Evolutionary conservation across 2,113 vertebrate species (phyloP).

Genomic region (Gadus chalcogrammus): DNA sequence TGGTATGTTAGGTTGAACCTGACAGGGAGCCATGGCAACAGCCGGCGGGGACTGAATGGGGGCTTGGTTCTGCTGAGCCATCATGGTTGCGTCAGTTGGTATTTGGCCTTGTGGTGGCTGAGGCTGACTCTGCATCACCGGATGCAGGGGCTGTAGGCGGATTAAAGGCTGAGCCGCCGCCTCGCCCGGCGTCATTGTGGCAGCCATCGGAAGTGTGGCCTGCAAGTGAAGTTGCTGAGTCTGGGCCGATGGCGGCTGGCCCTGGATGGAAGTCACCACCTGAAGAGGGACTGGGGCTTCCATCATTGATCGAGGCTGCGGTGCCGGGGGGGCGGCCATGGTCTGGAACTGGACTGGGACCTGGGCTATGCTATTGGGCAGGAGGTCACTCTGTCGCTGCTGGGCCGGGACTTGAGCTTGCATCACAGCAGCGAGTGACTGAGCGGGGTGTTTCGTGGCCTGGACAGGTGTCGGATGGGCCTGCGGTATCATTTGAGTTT

Average conservation of each 20-base stretch:
- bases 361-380: constrained; percentile 44
- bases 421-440: constrained; percentile 20
- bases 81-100: constrained; percentile 37
- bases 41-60: constrained; percentile 39
- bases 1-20: constrained; percentile 46
- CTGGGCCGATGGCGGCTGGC: constrained; percentile 46
- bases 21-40: constrained; percentile 30
- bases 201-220: constrained; percentile 43
- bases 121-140: constrained; percentile 37
- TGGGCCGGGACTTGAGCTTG: constrained; percentile 50
- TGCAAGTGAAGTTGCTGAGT: constrained; percentile 54
- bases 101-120: constrained; percentile 38
- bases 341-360: constrained; percentile 44
- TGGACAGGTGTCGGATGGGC: constrained; percentile 40
- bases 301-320: constrained; percentile 27
- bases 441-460: constrained; percentile 33
- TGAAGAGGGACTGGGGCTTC: constrained; percentile 40
- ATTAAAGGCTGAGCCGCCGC: constrained; percentile 47
- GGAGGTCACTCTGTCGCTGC: constrained; percentile 54
- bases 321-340: constrained; percentile 39
- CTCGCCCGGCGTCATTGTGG: constrained; percentile 42
- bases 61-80: constrained; percentile 47
- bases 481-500: constrained; percentile 44
- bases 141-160: constrained; percentile 45
- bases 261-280: constrained; percentile 38